These are phyloP conservation scores for Idaea dimidiata DNA, from an alignment of 2,888 invertebrate species.

Conservation along the genomic window DNA sequence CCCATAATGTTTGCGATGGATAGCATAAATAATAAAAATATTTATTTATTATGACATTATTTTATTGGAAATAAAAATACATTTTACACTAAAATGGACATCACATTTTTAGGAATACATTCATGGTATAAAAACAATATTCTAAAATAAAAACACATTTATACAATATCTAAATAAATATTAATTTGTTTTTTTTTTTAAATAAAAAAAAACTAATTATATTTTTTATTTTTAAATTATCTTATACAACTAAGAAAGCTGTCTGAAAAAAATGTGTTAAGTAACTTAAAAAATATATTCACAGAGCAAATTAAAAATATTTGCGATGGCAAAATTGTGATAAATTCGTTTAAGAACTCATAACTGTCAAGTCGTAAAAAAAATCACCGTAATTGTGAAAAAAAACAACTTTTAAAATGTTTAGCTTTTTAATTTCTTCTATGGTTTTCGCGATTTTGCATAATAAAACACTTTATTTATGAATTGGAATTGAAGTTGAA, in stretches of 20 bases:
- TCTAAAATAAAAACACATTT: conserved; percentile 12
- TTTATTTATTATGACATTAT: conserved; percentile 20
- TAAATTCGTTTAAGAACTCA: neutral
- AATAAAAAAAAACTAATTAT: neutral
- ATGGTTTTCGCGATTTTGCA: too few species aligned
- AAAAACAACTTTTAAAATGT: too few species aligned
- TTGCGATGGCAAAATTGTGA: conserved; percentile 12
- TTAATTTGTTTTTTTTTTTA: too few species aligned
- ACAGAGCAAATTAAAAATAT: conserved; percentile 8
- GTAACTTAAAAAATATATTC: neutral
- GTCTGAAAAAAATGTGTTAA: neutral
- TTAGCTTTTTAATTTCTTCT: too few species aligned
- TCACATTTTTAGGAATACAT: conserved; percentile 49
- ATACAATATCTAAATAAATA: conserved; percentile 1
- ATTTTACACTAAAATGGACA: conserved; percentile 43
- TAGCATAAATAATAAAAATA: neutral
- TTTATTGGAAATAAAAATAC: conserved; percentile 58
- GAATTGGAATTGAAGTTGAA: too few species aligned
- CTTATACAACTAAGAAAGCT: neutral
- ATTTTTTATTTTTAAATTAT: conserved; percentile 2
- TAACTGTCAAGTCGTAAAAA: too few species aligned
- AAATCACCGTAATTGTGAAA: too few species aligned
- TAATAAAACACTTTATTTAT: too few species aligned
- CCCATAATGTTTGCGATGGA: neutral
- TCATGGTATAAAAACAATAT: conserved; percentile 39